These are phyloP conservation scores for Phthorimaea operculella DNA, from an alignment of 1,140 invertebrate genomes.

Conservation along the genomic window DNA sequence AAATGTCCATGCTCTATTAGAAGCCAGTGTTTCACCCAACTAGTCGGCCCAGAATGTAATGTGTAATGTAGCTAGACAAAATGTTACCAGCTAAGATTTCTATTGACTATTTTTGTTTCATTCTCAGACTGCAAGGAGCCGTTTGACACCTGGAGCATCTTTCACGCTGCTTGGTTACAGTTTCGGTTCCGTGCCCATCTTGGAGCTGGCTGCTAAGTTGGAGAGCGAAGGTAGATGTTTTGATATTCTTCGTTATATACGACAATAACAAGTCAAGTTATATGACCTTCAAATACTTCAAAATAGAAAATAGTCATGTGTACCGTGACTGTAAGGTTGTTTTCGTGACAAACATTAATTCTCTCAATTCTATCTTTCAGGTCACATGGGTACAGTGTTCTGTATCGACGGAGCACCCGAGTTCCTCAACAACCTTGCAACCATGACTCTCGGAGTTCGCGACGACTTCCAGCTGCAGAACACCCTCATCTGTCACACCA, in stretches of 20 bases:
- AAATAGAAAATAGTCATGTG: too few species aligned
- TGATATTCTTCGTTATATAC: too few species aligned
- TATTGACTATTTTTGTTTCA: constrained; percentile 14
- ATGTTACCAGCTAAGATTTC: too few species aligned
- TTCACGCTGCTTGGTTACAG: constrained; percentile 75
- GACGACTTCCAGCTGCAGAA: constrained; percentile 68
- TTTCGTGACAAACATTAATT: too few species aligned
- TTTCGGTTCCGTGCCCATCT: constrained; percentile 70
- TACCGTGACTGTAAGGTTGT: too few species aligned
- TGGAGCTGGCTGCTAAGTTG: constrained; percentile 68
- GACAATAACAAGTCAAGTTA: too few species aligned
- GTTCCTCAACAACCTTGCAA: constrained; percentile 63
- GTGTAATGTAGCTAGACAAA: too few species aligned
- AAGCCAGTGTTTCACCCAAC: too few species aligned
- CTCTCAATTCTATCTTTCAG: constrained; percentile 27
- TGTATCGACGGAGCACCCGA: constrained; percentile 71
- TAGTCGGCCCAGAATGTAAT: too few species aligned
- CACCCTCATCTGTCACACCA: constrained; percentile 63
- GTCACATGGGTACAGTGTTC: constrained; percentile 67
- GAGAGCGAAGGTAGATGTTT: constrained; percentile 69
- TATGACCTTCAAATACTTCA: too few species aligned
- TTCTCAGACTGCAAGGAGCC: constrained; percentile 44
- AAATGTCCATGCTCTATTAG: too few species aligned
- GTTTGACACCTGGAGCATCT: constrained; percentile 69
- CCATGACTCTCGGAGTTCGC: constrained; percentile 46